Percentiles rank a stretch among this genome's conserved stretches.
phyloP scores from a whole-genome alignment of 2,797 vertebrate species.

The Xenopus petersii region DNA sequence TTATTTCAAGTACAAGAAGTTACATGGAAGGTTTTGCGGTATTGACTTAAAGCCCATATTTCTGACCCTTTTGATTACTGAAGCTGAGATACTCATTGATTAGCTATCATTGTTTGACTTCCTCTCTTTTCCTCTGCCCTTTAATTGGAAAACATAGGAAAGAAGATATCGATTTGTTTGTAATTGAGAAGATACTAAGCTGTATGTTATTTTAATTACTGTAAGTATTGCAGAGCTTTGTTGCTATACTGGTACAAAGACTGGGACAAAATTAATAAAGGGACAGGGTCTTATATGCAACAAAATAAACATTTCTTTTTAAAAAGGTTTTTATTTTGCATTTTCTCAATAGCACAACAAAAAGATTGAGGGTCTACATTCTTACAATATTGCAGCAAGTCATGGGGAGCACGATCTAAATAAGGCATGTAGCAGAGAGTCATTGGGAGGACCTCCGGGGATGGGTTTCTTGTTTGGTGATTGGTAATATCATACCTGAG shows the following conservation, averaged over 20 bases:
- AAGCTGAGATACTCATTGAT: slow-evolving; percentile 34
- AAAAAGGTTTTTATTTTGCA: too few relatives aligned
- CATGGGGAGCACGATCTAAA: too few relatives aligned
- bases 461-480: too few relatives aligned
- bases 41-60: slow-evolving; percentile 42
- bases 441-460: too few relatives aligned
- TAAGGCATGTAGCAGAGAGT: too few relatives aligned
- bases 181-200: slow-evolving; percentile 56
- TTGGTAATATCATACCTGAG: too few relatives aligned
- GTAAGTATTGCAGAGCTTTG: slow-evolving; percentile 14
- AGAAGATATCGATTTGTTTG: slow-evolving; percentile 58
- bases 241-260: slow-evolving; percentile 24
- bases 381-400: too few relatives aligned
- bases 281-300: too few relatives aligned
- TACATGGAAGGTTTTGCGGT: slow-evolving; percentile 41
- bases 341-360: too few relatives aligned
- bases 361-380: too few relatives aligned
- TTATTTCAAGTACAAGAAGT: slow-evolving; percentile 29
- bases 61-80: slow-evolving; percentile 35
- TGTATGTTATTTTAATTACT: slow-evolving; percentile 57
- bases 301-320: too few relatives aligned
- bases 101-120: slow-evolving; percentile 30
- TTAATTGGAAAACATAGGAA: slow-evolving; percentile 57
- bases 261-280: neutral
- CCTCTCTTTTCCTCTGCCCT: slow-evolving; percentile 43